Evolutionary conservation across 2,797 vertebrate species (phyloP), one percentile per base, ranked within the genome.

Genomic region (Gorsachius magnificus): DNA sequence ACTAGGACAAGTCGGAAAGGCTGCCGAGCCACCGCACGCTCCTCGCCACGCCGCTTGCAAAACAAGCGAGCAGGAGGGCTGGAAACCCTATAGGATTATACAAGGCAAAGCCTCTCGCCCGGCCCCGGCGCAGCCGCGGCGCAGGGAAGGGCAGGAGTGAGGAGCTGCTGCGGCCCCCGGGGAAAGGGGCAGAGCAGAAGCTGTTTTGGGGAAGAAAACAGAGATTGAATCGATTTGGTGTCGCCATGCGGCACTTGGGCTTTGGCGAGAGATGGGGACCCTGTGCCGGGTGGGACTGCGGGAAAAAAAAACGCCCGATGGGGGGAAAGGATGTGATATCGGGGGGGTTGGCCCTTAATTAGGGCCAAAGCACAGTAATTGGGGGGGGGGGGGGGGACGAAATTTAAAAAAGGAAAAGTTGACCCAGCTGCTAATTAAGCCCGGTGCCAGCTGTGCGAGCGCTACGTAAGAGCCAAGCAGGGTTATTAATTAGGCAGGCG

Each of bases 1-100:
- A 97, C 97, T 96, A 92, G 97, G 96, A 95, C 97, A 97, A 91
- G 66, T 82, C 75, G 84, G 53, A 88, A 92, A 94, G 90, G 89
- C 94, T 93, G 95, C 95, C 74, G 93, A 95, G 93, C 95, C 95
- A 95, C 92, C 71, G 95, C 95, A 94, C 92, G 80, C 92, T 95
- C 85, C 90, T 33, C 31, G 94, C 92, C 96, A 94, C 58, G 71
- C 93, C 48, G 91, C 78, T 86, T 92, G 92, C 92, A 95, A 96
- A 97, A 96, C 91, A 95, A 83, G 93, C 13, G 63, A 93, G 75
- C 95, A 31, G 92, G 90, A 95, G 92, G 83, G 88, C 76, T 95
- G 88, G 77, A 94, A 93, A 91, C 81, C 70, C 94, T 87, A 81
- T 77, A 94, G 96, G 92, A 94, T 96, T 97, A 95, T 89, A 92